A percentile compares a stretch with the other conserved stretches of the same genome.
phyloP scores from a whole-genome alignment of 2,888 invertebrate genomes.

The Anoncus sp. region DNA sequence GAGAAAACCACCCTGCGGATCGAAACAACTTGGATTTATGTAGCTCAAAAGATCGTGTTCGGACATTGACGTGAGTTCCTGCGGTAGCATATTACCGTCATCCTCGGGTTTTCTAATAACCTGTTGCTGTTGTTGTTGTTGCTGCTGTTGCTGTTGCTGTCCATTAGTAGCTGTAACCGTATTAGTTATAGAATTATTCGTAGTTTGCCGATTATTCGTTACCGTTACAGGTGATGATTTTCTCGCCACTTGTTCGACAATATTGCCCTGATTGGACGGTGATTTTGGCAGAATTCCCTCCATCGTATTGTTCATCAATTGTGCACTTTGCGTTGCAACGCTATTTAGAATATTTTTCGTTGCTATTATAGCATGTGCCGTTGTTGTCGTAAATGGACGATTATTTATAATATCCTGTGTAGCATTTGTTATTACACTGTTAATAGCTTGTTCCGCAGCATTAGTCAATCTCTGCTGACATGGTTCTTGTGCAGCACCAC shows the following conservation, averaged over 20 bases:
- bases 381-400: constrained; percentile 79
- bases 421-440: constrained; percentile 80
- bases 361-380: constrained; percentile 82
- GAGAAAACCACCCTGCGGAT: constrained; percentile 84
- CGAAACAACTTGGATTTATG: constrained; percentile 95
- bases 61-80: constrained; percentile 92
- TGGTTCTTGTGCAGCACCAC: constrained; percentile 80
- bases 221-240: constrained; percentile 75
- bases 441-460: constrained; percentile 81
- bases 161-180: constrained; percentile 84
- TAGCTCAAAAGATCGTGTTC: constrained; percentile 95
- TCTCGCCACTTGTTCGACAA: constrained; percentile 79
- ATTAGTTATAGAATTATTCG: constrained; percentile 84
- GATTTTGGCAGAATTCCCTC: constrained; percentile 81
- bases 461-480: constrained; percentile 80
- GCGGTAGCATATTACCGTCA: constrained; percentile 85
- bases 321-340: constrained; percentile 81
- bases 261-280: constrained; percentile 73
- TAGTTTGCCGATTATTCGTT: constrained; percentile 82
- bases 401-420: constrained; percentile 82
- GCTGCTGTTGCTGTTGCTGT: no score
- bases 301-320: constrained; percentile 81
- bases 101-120: constrained; percentile 84
- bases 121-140: no score
- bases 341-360: constrained; percentile 81